Base-by-base conservation (phyloP, 2,113 vertebrate species). In the Rafetus swinhoei region DNA sequence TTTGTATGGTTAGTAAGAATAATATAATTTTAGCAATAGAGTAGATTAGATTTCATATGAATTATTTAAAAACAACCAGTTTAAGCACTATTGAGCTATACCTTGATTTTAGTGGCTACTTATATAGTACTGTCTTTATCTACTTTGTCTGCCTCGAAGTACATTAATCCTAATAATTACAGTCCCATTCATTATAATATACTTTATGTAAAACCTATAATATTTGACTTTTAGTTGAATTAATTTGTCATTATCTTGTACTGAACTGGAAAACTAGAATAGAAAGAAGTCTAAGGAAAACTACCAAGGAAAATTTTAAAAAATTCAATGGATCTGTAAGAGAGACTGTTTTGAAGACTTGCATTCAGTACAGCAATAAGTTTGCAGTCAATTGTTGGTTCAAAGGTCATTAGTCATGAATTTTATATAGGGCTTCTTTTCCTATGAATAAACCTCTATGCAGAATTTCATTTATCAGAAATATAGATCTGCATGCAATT, bases 1-100 rank as follows among this genome's bases (percentile, higher is more conserved):
- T 79, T 69, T 65, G 56, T 82, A 82, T 45, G 25, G 24, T 83
- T 92, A 86, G 81, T 35, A 92, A 56, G 84, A 95, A 93, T 84
- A 79, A 92, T 92, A 94, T 87, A 74, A 95, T 93, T 95, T 95
- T 96, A 95, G 92, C 93, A 82, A 89, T 94, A 95, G 93, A 96
- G 90, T 94, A 95, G 95, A 94, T 89, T 79, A 89, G 94, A 86
- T 91, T 84, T 93, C 29, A 89, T 79, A 92, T 87, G 85, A 92
- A 95, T 92, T 74, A 89, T 93, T 85, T 81, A 83, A 95, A 96
- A 96, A 94, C 96, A 93, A 93, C 88, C 88, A 74, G 88, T 65
- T 94, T 85, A 65, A 76, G 54, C 93, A 79, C 57, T 90, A 74
- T 88, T 82, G 96, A 90, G 81, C 95, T 87, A 69, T 90, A 84